These are phyloP conservation scores for Agrochola circellaris DNA, from an alignment of 2,888 invertebrate species.

Conservation along the genomic window DNA sequence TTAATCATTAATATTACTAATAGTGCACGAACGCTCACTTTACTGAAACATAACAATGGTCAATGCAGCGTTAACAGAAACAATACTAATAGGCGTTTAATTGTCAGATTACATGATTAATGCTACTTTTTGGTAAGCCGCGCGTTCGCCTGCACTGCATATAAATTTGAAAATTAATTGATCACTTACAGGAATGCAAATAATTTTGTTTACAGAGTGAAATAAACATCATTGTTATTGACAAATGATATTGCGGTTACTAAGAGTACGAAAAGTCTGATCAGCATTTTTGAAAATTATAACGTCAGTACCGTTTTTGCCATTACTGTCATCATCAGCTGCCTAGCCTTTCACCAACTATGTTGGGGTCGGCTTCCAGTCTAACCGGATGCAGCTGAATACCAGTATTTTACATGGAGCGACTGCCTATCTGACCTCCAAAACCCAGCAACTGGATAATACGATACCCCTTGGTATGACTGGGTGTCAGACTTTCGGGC, in stretches of 20 bases:
- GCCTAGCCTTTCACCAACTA: no score
- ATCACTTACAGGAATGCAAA: background rate
- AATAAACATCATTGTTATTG: background rate
- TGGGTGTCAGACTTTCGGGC: no score
- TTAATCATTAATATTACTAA: constrained; percentile 6
- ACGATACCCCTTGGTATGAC: no score
- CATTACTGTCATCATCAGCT: background rate
- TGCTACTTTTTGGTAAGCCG: constrained; percentile 12
- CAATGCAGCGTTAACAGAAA: constrained; percentile 49
- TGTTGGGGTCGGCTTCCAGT: no score
- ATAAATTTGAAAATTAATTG: background rate
- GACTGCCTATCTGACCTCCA: no score
- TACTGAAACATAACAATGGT: constrained; percentile 47
- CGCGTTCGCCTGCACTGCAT: background rate
- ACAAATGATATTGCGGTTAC: background rate
- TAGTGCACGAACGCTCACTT: constrained; percentile 14
- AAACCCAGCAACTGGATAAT: no score
- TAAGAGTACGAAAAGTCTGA: background rate
- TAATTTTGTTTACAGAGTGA: background rate
- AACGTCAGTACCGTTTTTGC: background rate
- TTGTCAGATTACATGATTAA: constrained; percentile 49
- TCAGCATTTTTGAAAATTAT: background rate
- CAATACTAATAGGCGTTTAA: constrained; percentile 48
- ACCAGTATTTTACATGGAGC: no score
- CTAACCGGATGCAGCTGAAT: no score